phyloP scores from a whole-genome alignment of 1,140 invertebrate species.

The Drosophila parabipectinata region DNA sequence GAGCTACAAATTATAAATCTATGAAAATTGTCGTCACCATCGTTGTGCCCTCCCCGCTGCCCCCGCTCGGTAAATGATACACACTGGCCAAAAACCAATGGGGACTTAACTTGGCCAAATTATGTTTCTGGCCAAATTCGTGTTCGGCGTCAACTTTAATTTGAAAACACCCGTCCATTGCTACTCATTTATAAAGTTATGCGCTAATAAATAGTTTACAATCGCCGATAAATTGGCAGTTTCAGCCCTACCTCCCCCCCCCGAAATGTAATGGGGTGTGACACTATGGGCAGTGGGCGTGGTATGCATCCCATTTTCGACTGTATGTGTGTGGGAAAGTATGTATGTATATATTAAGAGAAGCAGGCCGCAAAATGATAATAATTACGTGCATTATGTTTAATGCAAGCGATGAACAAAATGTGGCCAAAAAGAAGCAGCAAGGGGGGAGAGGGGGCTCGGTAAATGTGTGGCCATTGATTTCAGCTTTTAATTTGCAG shows the following conservation, averaged over 20 bases:
- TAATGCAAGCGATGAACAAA: constrained; percentile 62
- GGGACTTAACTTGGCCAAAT: constrained; percentile 56
- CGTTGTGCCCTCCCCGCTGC: background rate
- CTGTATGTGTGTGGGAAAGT: background rate
- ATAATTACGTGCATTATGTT: constrained; percentile 80
- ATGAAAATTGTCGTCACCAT: constrained; percentile 58
- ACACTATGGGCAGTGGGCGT: constrained; percentile 1
- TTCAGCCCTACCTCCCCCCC: constrained; percentile 14
- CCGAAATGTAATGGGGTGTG: background rate
- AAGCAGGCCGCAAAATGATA: constrained; percentile 72
- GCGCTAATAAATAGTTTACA: constrained; percentile 81
- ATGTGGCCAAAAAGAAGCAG: background rate
- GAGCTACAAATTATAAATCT: constrained; percentile 73
- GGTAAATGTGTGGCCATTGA: constrained; percentile 61
- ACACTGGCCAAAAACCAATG: background rate
- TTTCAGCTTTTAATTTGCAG: constrained; percentile 77
- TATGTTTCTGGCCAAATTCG: constrained; percentile 47
- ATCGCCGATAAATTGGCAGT: constrained; percentile 74
- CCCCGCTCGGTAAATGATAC: background rate
- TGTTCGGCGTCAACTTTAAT: constrained; percentile 25
- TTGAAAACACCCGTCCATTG: constrained; percentile 18
- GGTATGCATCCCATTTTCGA: constrained; percentile 1
- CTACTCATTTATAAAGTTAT: constrained; percentile 70
- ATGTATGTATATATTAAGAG: constrained; percentile 29
- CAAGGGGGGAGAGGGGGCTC: background rate